Conservation (phyloP, 2,888 invertebrate genomes). For the Helobdella robusta region DNA sequence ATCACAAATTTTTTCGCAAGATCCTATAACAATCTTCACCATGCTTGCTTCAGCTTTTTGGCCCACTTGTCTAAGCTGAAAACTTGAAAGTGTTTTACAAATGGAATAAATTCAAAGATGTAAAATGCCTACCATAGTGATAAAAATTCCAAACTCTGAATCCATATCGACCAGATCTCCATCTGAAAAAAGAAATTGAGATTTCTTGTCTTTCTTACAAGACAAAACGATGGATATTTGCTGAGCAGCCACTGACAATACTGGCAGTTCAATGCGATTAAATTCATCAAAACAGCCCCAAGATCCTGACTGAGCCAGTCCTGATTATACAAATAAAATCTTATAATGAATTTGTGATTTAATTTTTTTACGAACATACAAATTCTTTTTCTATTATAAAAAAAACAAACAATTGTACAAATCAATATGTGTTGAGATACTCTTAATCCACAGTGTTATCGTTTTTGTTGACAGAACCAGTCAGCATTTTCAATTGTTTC, state of each 20-base stretch:
- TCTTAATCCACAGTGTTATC: too few relatives aligned
- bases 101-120: too few relatives aligned
- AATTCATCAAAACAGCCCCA: slow-evolving; percentile 99
- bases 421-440: too few relatives aligned
- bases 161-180: slow-evolving; percentile 87
- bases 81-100: too few relatives aligned
- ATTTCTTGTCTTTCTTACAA: slow-evolving; percentile 85
- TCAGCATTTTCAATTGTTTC: too few relatives aligned
- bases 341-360: neutral
- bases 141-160: slow-evolving; percentile 90
- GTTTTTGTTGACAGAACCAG: too few relatives aligned
- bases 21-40: too few relatives aligned
- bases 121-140: slow-evolving; percentile 78
- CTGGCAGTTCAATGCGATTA: slow-evolving; percentile 82
- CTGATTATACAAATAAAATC: slow-evolving; percentile 44
- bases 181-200: slow-evolving; percentile 81
- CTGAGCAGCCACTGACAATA: slow-evolving; percentile 86
- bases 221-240: slow-evolving; percentile 83
- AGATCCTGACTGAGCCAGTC: slow-evolving; percentile 84
- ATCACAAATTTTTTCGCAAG: too few relatives aligned
- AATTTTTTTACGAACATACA: neutral
- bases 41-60: too few relatives aligned
- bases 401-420: too few relatives aligned
- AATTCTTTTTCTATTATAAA: too few relatives aligned
- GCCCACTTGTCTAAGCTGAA: too few relatives aligned